Conservation (phyloP, 2,888 invertebrate species). For the Auanema freiburgensis region DNA sequence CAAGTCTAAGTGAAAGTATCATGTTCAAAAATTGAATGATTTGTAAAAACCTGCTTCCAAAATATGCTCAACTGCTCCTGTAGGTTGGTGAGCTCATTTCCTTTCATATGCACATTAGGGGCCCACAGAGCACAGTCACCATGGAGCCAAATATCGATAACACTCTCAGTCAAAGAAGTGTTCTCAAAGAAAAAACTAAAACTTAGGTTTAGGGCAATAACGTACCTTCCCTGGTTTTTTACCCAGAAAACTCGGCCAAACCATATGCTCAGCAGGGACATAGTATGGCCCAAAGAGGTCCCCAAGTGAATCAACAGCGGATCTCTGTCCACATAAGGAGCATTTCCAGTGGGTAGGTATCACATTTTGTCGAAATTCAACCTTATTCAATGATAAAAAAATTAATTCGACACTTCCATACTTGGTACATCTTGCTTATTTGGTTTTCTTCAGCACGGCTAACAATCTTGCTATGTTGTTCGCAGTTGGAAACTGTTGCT, state of each 20-base stretch:
- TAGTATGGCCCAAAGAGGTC: conserved; percentile 45
- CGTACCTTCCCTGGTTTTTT: conserved; percentile 28
- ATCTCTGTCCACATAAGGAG: conserved; percentile 27
- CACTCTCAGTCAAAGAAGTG: conserved; percentile 10
- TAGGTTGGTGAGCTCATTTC: conserved; percentile 31
- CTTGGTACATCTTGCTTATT: conserved; percentile 37
- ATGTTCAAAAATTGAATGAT: conserved; percentile 12
- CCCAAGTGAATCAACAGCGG: conserved; percentile 19
- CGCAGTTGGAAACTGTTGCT: conserved; percentile 29
- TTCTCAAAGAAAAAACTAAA: conserved; percentile 7
- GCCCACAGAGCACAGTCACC: conserved; percentile 42
- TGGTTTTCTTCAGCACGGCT: conserved; percentile 30
- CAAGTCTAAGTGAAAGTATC: conserved; percentile 19
- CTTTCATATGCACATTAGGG: conserved; percentile 33
- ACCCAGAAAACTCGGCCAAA: conserved; percentile 35
- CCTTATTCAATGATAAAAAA: no score
- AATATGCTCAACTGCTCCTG: conserved; percentile 27
- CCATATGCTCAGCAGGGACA: conserved; percentile 15
- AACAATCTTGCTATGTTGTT: conserved; percentile 29
- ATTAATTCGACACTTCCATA: background rate
- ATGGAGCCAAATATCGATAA: conserved; percentile 40
- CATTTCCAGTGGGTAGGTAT: conserved; percentile 22
- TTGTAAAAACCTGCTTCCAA: conserved; percentile 28
- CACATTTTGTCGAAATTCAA: conserved; percentile 16
- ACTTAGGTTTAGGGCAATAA: conserved; percentile 1